These are phyloP conservation scores for Lerema accius DNA, from an alignment of 1,140 invertebrate genomes.

Conservation along the genomic window DNA sequence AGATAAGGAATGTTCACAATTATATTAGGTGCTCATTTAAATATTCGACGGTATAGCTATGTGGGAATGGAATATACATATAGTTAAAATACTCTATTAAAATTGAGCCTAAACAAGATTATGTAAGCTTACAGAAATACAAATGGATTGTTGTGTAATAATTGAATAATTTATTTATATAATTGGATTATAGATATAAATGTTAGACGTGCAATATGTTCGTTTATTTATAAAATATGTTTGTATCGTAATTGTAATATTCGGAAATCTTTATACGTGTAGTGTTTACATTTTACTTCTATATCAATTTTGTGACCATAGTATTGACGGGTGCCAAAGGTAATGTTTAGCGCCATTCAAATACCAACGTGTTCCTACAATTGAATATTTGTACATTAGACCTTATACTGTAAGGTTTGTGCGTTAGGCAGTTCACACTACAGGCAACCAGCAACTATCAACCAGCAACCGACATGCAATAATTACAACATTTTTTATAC, in stretches of 20 bases:
- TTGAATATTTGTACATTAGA: neutral
- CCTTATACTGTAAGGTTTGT: neutral
- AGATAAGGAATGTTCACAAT: conserved; percentile 19
- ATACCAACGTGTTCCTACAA: conserved; percentile 25
- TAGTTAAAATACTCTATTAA: neutral
- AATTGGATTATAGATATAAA: conserved; percentile 24
- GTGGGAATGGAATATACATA: neutral
- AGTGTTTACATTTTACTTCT: neutral
- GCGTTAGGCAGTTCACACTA: neutral
- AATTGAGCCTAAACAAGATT: neutral
- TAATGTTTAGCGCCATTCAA: conserved; percentile 17
- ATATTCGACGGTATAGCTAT: conserved; percentile 12
- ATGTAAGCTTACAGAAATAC: conserved; percentile 5
- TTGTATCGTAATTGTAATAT: neutral
- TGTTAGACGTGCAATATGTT: conserved; percentile 26
- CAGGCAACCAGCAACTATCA: neutral
- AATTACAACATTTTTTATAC: too few relatives aligned
- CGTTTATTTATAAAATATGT: conserved; percentile 8
- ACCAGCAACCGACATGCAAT: neutral
- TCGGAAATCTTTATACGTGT: neutral
- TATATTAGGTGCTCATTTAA: conserved; percentile 28
- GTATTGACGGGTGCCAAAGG: conserved; percentile 27
- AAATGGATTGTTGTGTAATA: conserved; percentile 11
- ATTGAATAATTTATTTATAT: conserved; percentile 13
- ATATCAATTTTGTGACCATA: conserved; percentile 26